These are phyloP conservation scores for Penaeus japonicus DNA, from an alignment of 1,140 invertebrate species.

Conservation along the genomic window DNA sequence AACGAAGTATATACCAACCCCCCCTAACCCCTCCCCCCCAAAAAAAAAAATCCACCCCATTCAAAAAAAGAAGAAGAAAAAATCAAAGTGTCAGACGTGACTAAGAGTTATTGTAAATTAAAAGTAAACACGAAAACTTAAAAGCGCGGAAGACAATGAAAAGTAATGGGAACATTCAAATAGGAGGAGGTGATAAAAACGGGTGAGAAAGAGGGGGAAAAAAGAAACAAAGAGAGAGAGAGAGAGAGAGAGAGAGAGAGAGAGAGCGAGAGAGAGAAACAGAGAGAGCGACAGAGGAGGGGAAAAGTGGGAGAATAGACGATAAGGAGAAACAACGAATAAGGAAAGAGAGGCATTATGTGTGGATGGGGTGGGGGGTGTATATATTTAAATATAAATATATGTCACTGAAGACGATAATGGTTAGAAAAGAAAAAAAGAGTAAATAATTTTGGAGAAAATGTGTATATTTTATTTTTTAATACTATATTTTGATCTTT, in stretches of 20 bases:
- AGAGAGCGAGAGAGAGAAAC: neutral
- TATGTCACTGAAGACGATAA: too few relatives aligned
- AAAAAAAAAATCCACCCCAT: neutral
- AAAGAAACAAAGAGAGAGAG: neutral
- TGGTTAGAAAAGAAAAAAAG: too few relatives aligned
- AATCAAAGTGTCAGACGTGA: neutral
- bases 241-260: neutral
- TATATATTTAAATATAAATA: too few relatives aligned
- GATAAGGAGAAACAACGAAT: neutral
- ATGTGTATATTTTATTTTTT: too few relatives aligned
- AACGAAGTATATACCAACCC: too few relatives aligned
- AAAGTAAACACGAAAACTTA: too few relatives aligned
- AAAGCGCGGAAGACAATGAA: too few relatives aligned
- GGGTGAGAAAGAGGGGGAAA: neutral
- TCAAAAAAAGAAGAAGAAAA: conserved; percentile 2
- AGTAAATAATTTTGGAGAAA: too few relatives aligned
- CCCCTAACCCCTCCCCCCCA: neutral
- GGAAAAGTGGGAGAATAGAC: neutral
- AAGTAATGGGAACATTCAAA: conserved; percentile 9
- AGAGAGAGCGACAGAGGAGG: neutral
- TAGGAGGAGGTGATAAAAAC: neutral
- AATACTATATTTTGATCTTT: too few relatives aligned
- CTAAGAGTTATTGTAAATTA: neutral
- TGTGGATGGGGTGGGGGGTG: too few relatives aligned
- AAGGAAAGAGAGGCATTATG: neutral